Percentiles rank a stretch among this genome's conserved stretches.
phyloP scores from a whole-genome alignment of 2,113 vertebrate genomes.

The Manacus vitellinus region DNA sequence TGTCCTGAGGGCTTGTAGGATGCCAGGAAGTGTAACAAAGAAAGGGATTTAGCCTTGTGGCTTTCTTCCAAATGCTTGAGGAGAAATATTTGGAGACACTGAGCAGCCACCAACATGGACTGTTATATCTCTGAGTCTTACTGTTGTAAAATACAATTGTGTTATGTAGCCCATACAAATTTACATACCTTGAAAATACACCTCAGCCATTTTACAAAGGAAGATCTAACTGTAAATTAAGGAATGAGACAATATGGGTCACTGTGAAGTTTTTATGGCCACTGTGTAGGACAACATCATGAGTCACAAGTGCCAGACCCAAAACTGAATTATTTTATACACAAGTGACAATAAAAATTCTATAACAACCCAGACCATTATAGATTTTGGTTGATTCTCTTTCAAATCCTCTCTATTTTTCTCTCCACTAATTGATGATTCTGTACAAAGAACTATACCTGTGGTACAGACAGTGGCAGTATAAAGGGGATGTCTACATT shows the following conservation, averaged over 20 bases:
- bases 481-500: not conserved
- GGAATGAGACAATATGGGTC: not conserved
- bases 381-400: not conserved
- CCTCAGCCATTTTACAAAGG: constrained; percentile 11
- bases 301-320: constrained; percentile 19
- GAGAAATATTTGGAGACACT: not conserved
- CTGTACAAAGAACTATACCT: not conserved
- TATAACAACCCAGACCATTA: not conserved
- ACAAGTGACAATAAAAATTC: not conserved
- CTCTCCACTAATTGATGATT: not conserved
- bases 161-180: not conserved
- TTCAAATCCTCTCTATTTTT: not conserved
- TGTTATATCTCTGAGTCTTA: not conserved
- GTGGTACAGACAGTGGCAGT: not conserved
- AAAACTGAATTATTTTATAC: not conserved
- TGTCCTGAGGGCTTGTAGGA: not conserved
- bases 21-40: not conserved
- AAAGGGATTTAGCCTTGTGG: not conserved
- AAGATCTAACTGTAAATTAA: constrained; percentile 22
- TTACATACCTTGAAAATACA: constrained; percentile 42
- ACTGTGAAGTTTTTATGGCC: constrained; percentile 38
- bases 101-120: not conserved
- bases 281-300: not conserved
- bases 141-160: constrained; percentile 13
- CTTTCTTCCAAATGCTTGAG: not conserved